phyloP scores from a whole-genome alignment of 2,888 invertebrate species.

The Autographa pulchrina region DNA sequence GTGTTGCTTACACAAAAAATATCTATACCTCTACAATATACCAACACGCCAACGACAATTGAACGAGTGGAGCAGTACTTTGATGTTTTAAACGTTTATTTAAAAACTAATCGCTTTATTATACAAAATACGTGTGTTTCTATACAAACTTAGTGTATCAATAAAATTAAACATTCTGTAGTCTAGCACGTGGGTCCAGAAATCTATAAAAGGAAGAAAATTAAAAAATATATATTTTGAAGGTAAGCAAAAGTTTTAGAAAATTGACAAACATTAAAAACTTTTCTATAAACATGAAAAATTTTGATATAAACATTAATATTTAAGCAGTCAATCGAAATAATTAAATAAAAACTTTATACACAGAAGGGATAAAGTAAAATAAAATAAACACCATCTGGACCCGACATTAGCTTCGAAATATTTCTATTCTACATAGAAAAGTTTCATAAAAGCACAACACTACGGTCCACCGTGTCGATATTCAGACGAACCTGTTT shows the following conservation, averaged over 20 bases:
- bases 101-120: conserved; percentile 70
- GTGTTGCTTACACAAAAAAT: conserved; percentile 47
- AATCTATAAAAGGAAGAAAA: conserved; percentile 5
- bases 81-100: conserved; percentile 46
- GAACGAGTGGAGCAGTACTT: conserved; percentile 64
- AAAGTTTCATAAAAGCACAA: conserved; percentile 35
- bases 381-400: conserved; percentile 27
- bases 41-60: conserved; percentile 45
- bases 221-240: conserved; percentile 26
- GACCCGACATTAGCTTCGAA: conserved; percentile 45
- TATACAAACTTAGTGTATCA: conserved; percentile 74
- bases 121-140: conserved; percentile 78
- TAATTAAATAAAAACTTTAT: background rate
- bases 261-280: conserved; percentile 1
- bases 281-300: background rate
- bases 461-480: conserved; percentile 45
- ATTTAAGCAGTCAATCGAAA: background rate
- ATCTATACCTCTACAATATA: conserved; percentile 40
- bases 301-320: conserved; percentile 1
- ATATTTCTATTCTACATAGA: conserved; percentile 31
- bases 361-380: background rate
- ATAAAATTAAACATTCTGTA: conserved; percentile 55
- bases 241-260: conserved; percentile 14
- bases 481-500: conserved; percentile 19
- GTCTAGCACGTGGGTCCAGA: conserved; percentile 51